These are phyloP conservation scores for Threskiornis aethiopicus DNA, from an alignment of 2,797 vertebrate genomes.

Conservation along the genomic window DNA sequence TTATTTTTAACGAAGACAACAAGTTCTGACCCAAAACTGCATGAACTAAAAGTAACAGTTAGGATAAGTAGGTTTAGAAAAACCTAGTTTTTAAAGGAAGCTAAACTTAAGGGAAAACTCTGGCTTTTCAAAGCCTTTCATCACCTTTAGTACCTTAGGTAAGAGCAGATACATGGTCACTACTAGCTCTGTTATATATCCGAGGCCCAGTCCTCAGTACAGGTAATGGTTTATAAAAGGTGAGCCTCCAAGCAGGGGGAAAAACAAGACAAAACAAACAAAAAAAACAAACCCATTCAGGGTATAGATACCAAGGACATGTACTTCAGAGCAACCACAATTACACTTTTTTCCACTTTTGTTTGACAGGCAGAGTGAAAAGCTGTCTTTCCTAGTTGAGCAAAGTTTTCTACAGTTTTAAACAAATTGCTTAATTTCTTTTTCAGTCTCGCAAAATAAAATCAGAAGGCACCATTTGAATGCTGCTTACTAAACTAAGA, in stretches of 20 bases:
- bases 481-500: not conserved
- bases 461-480: not conserved
- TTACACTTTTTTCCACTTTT: not conserved
- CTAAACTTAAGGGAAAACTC: not conserved
- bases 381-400: not conserved
- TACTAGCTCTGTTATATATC: rapidly evolving
- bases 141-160: not conserved
- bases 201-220: rapidly evolving
- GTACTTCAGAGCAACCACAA: not conserved
- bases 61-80: not conserved
- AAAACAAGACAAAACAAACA: too few species aligned
- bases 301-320: not conserved
- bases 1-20: not conserved
- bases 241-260: not conserved
- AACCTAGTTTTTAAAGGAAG: not conserved
- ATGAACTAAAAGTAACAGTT: not conserved
- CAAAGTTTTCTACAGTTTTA: not conserved
- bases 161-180: not conserved
- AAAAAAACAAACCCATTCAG: not conserved
- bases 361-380: not conserved
- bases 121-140: not conserved
- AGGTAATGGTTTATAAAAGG: not conserved
- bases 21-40: not conserved
- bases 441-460: not conserved
- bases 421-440: not conserved